Percentiles rank a stretch among this genome's conserved stretches.
Conservation (phyloP, 1,140 invertebrate species). For the Melipona quadrifasciata region DNA sequence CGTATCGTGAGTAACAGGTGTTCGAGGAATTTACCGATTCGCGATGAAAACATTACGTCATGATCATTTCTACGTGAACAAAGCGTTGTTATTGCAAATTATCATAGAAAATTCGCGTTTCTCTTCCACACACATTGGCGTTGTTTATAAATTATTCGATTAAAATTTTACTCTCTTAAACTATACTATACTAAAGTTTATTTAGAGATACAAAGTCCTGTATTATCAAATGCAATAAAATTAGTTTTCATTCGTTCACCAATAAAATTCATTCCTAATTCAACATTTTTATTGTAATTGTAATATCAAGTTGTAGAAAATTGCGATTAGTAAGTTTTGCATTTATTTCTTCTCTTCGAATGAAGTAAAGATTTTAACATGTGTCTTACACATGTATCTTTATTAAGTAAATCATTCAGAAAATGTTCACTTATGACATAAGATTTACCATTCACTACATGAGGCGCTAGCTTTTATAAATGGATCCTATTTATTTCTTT, state of each 20-base stretch:
- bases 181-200: no score
- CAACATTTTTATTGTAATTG: not conserved
- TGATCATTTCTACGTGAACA: not conserved
- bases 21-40: not conserved
- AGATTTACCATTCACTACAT: not conserved
- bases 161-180: not conserved
- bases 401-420: not conserved
- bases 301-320: not conserved
- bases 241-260: not conserved
- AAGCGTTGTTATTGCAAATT: not conserved
- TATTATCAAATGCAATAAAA: not conserved
- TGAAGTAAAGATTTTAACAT: not conserved
- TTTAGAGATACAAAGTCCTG: not conserved
- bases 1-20: slow-evolving; percentile 15
- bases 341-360: not conserved
- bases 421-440: not conserved
- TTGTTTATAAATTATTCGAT: no score
- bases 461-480: not conserved
- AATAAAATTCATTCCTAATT: not conserved
- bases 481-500: not conserved
- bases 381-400: not conserved
- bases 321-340: not conserved
- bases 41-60: slow-evolving; percentile 9
- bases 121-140: not conserved
- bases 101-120: not conserved